phyloP scores from a whole-genome alignment of 2,113 vertebrate species.

The Aramus guarauna region DNA sequence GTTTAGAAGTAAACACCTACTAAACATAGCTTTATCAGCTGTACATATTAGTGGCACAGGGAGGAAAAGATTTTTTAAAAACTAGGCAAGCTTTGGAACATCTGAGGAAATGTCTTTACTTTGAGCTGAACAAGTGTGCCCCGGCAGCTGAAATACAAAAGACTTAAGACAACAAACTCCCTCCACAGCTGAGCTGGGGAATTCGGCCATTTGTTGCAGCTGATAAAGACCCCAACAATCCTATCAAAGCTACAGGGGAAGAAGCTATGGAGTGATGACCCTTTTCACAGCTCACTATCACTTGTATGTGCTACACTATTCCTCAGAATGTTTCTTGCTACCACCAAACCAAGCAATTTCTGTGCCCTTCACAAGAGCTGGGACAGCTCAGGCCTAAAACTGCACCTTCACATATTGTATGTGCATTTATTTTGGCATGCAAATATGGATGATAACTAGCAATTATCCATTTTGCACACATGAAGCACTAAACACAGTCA shows the following conservation, averaged over 20 bases:
- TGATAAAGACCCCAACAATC: background rate
- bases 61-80: background rate
- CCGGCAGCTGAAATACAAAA: background rate
- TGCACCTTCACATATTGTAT: background rate
- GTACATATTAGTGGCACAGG: slow-evolving; percentile 15
- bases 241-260: background rate
- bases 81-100: background rate
- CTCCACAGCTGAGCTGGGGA: background rate
- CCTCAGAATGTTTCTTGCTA: background rate
- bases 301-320: background rate
- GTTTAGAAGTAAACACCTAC: slow-evolving; percentile 19
- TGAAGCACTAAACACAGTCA: background rate
- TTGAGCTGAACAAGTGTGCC: background rate
- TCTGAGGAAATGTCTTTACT: background rate
- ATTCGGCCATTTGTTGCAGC: background rate
- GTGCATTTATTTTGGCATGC: background rate
- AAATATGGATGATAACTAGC: background rate
- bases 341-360: background rate
- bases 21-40: background rate
- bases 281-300: background rate
- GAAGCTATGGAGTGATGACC: background rate
- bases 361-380: background rate
- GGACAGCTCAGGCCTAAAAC: background rate
- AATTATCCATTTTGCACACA: background rate
- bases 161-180: background rate